Evolutionary conservation across 2,888 invertebrate genomes (phyloP).

Genomic region (Blastobasis adustella): DNA sequence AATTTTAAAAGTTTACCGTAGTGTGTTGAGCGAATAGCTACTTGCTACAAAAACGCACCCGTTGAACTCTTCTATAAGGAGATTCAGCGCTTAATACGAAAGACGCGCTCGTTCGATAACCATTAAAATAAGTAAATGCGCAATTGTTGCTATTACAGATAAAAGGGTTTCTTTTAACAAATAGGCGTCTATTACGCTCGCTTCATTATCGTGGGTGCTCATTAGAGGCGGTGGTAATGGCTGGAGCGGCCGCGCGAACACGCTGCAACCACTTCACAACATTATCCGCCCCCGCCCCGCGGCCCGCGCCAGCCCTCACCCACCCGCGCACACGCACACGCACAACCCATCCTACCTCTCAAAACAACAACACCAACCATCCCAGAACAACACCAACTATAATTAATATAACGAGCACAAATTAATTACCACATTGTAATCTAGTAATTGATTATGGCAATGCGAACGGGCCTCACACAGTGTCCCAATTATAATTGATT

Average conservation of each 20-base stretch:
- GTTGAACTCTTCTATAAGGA: too few species aligned
- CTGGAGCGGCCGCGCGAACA: too few species aligned
- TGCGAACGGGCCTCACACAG: constrained; percentile 49
- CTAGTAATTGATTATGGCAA: constrained; percentile 38
- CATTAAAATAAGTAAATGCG: too few species aligned
- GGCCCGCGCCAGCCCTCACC: constrained; percentile 1
- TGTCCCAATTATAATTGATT: constrained; percentile 68
- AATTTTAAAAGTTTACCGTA: too few species aligned
- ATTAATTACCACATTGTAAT: constrained; percentile 45
- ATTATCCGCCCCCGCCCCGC: constrained; percentile 27
- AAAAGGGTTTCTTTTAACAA: not conserved
- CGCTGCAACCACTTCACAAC: too few species aligned
- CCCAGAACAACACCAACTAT: constrained; percentile 5
- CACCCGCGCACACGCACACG: too few species aligned
- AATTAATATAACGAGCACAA: constrained; percentile 30
- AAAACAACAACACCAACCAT: not conserved
- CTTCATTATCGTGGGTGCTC: constrained; percentile 29
- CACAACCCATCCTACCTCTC: too few species aligned
- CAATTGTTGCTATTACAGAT: not conserved
- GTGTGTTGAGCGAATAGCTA: too few species aligned
- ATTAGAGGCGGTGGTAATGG: constrained; percentile 39
- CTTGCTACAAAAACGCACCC: too few species aligned
- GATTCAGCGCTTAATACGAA: too few species aligned
- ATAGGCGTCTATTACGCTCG: not conserved
- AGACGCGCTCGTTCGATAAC: too few species aligned